A percentile compares a stretch with the other conserved stretches of the same genome.
Conservation (phyloP, 1,140 invertebrate species). For the Stenopsyche tienmushanensis region DNA sequence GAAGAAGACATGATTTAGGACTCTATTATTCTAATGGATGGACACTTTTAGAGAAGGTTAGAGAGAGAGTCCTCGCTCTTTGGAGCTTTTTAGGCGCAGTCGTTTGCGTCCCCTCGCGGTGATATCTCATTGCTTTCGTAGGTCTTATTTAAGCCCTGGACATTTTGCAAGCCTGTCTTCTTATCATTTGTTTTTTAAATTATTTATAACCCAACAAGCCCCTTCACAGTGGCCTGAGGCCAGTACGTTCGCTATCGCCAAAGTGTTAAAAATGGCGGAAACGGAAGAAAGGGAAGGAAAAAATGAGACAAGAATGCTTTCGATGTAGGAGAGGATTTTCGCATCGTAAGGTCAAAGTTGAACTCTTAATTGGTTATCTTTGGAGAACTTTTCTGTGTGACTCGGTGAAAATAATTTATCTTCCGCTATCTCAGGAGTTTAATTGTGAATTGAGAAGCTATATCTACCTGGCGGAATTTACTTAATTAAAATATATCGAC, state of each 20-base stretch:
- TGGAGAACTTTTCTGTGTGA: not conserved
- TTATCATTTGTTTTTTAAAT: conserved; percentile 23
- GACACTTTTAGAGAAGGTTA: conserved; percentile 34
- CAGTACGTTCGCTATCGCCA: not conserved
- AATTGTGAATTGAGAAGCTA: not conserved
- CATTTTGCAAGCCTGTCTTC: not conserved
- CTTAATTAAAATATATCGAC: too few species aligned
- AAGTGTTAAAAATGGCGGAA: not conserved
- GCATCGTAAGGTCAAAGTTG: not conserved
- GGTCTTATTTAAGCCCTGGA: conserved; percentile 32
- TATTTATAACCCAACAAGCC: conserved; percentile 3
- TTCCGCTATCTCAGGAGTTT: not conserved
- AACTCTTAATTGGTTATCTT: conserved; percentile 13
- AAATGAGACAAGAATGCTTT: not conserved
- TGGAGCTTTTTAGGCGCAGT: conserved; percentile 19
- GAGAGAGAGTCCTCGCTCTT: conserved; percentile 26
- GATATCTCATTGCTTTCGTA: conserved; percentile 39
- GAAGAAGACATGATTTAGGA: conserved; percentile 39
- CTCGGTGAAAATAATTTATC: conserved; percentile 11
- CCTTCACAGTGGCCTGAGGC: too few species aligned
- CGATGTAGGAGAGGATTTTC: not conserved
- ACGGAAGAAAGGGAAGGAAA: not conserved
- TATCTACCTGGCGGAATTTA: not conserved
- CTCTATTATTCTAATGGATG: conserved; percentile 43
- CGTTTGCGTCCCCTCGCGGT: conserved; percentile 6